Evolutionary conservation across 1,140 invertebrate species (phyloP), one percentile per base, ranked within the genome.

Genomic region (Pseudomyrmex cubaensis): DNA sequence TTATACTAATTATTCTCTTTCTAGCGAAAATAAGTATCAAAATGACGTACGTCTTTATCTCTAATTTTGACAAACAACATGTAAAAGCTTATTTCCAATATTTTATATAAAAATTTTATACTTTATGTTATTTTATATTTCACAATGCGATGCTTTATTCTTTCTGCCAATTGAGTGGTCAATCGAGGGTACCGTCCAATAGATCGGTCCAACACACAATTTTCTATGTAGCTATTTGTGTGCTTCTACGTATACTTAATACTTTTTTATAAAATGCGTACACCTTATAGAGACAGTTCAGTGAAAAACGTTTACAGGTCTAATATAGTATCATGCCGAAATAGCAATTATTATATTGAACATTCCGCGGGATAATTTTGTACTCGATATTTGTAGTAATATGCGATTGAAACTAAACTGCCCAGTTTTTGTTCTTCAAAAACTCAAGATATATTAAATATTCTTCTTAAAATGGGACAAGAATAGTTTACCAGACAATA

Each of bases 171-270:
- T 54, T 54, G 46, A 67, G 22, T 64, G 56, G 46, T 54, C 86
- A 75, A 64, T 82, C 59, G 70, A 85, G 74, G 75, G 72, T 85
- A 88, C 87, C 87, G 86, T 87, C 87, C 87, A 82, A 54, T 67
- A 87, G 59, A 76, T 66, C 59, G 64, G 84, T 82, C 85, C 85
- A 67, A 82, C 70, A 66, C 62, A 52, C 44, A 69, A 83, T 67
- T 54, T 61, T 80, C 48, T 52, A 75, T 54, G 64, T 52, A 17
- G 54, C 61, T 72, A 80, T 80, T 86, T 74, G 48, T 10, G 44
- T 10, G 44, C 0, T 25, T 64, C 64, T 78, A 63, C 35, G 74
- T 83, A 67, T 73, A 7, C 5, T 35, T 35, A 80, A 72, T 7
- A 48, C 25, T 70, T 70, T 35, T 72, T 70, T 72, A 70, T 50